These are phyloP conservation scores for Centrocercus urophasianus DNA, from an alignment of 2,113 vertebrate species.

Conservation along the genomic window DNA sequence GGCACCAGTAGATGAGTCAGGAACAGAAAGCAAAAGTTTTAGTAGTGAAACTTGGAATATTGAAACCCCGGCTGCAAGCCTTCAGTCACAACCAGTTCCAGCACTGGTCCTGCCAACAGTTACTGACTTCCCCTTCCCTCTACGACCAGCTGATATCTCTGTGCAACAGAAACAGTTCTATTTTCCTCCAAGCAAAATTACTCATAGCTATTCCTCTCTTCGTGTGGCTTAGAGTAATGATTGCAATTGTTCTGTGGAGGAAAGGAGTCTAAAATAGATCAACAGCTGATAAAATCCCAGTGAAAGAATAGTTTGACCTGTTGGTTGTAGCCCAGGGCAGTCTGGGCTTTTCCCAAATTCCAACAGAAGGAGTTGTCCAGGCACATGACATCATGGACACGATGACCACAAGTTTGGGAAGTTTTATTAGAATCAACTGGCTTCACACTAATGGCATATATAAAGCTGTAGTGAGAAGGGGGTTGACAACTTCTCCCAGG, in stretches of 20 bases:
- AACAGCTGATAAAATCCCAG: background rate
- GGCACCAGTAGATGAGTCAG: background rate
- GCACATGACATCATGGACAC: no score
- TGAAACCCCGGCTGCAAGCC: background rate
- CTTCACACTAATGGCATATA: background rate
- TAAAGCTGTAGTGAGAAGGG: background rate
- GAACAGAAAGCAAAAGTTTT: background rate
- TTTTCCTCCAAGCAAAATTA: background rate
- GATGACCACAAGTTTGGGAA: background rate
- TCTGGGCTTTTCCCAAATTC: background rate
- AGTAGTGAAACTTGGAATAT: background rate
- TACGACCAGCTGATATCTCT: background rate
- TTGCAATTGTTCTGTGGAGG: background rate
- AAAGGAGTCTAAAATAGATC: background rate
- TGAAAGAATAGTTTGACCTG: background rate
- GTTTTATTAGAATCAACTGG: background rate
- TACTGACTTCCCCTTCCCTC: background rate
- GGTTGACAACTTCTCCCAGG: no score
- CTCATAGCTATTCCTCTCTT: background rate
- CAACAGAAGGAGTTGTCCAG: background rate
- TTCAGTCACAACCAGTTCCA: background rate
- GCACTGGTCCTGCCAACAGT: background rate
- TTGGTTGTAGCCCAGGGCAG: background rate
- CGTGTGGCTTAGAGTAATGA: fast-evolving
- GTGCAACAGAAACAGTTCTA: background rate